phyloP scores from a whole-genome alignment of 2,888 invertebrate genomes.

The Meta bourneti region DNA sequence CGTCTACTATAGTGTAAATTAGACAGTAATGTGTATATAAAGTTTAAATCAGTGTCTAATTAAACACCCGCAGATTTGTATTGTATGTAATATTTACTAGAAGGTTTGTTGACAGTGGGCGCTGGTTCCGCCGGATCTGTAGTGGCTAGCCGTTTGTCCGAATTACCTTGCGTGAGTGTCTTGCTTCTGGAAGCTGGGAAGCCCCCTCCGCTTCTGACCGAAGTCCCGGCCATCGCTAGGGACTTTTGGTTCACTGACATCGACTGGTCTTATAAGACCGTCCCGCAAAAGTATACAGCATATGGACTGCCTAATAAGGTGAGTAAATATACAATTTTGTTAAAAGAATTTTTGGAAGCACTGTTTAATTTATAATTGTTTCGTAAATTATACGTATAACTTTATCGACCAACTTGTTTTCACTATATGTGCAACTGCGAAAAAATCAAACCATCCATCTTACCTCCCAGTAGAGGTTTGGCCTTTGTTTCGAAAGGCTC shows the following conservation, averaged over 20 bases:
- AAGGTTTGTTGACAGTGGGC: no score
- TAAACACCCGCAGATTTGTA: no score
- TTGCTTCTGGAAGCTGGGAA: no score
- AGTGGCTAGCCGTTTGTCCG: not conserved
- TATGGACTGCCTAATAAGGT: not conserved
- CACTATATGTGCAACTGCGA: no score
- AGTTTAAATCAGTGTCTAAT: no score
- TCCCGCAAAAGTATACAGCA: slow-evolving; percentile 4
- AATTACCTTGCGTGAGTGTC: not conserved
- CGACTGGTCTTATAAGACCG: slow-evolving; percentile 27
- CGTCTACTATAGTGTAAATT: no score
- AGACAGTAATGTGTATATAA: no score
- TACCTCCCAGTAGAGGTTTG: no score
- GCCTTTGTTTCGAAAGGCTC: no score
- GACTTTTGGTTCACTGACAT: slow-evolving; percentile 12
- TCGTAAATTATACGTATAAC: not conserved
- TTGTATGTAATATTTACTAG: no score
- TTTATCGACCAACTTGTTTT: no score
- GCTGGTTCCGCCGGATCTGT: not conserved
- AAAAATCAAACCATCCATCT: no score
- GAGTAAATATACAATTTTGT: not conserved
- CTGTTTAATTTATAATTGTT: not conserved
- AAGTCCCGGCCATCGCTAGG: not conserved
- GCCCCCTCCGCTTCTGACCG: not conserved
- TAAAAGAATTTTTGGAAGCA: not conserved